Evolutionary conservation across 2,797 vertebrate genomes (phyloP).

Genomic region (Thamnophis elegans): DNA sequence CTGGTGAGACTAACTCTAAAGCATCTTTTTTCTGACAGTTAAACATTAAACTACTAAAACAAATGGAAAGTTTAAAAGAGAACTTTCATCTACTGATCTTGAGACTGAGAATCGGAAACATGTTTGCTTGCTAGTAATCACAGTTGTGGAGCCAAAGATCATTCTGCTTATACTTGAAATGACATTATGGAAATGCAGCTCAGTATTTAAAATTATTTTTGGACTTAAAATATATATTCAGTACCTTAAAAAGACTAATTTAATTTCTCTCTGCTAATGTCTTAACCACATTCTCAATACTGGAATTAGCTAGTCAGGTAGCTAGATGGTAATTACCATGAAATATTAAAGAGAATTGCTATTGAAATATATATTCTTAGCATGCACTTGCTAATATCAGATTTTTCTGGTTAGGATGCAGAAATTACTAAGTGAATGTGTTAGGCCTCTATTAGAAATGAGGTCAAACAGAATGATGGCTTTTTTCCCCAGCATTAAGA

Average conservation of each 20-base stretch:
- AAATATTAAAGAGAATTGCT: background rate
- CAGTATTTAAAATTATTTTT: background rate
- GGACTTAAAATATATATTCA: constrained; percentile 13
- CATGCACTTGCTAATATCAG: constrained; percentile 3
- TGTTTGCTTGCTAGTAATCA: constrained; percentile 31
- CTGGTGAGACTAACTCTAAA: background rate
- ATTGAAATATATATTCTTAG: constrained; percentile 19
- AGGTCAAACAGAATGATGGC: constrained; percentile 13
- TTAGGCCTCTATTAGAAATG: constrained; percentile 11
- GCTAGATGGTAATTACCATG: background rate
- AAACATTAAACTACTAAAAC: constrained; percentile 43
- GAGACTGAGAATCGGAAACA: constrained; percentile 19
- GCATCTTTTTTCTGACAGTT: constrained; percentile 38
- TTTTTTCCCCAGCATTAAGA: constrained; percentile 4
- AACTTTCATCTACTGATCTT: background rate
- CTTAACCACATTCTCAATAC: constrained; percentile 11
- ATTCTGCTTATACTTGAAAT: constrained; percentile 10
- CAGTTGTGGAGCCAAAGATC: background rate
- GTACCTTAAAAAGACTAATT: constrained; percentile 2
- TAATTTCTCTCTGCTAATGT: constrained; percentile 21
- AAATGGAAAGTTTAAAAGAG: constrained; percentile 31
- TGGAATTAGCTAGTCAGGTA: background rate
- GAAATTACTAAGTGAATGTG: constrained; percentile 16
- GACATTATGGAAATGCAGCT: constrained; percentile 23
- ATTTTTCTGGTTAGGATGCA: constrained; percentile 15